phyloP scores from a whole-genome alignment of 1,140 invertebrate species.

The Aricia agestis region DNA sequence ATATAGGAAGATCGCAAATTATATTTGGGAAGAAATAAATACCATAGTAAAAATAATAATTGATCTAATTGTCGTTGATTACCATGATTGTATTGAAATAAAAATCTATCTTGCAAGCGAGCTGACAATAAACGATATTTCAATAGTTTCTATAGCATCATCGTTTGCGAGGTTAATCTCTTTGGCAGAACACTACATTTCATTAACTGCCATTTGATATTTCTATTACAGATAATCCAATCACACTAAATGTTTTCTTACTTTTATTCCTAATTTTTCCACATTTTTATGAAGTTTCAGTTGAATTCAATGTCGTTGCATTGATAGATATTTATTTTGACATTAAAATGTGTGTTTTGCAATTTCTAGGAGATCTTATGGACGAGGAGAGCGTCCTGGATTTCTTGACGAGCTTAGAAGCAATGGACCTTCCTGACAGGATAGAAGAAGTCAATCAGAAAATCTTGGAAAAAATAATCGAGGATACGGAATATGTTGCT shows the following conservation, averaged over 20 bases:
- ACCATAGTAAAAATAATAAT: background rate
- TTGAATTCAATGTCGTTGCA: no score
- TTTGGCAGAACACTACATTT: constrained; percentile 45
- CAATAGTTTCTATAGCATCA: constrained; percentile 16
- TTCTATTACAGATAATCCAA: background rate
- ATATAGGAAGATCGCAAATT: background rate
- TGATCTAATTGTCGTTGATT: background rate
- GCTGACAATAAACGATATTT: constrained; percentile 16
- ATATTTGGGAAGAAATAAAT: background rate
- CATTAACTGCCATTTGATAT: constrained; percentile 32
- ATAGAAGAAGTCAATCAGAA: constrained; percentile 97
- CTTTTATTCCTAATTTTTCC: no score
- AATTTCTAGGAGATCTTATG: constrained; percentile 89
- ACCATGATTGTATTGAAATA: background rate
- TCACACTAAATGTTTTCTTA: background rate
- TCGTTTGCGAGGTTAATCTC: constrained; percentile 44
- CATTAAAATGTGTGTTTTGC: background rate
- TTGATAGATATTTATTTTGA: background rate
- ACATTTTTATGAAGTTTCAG: no score
- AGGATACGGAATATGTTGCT: constrained; percentile 94
- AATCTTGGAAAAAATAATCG: constrained; percentile 93
- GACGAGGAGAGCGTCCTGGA: constrained; percentile 95
- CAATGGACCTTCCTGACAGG: constrained; percentile 95
- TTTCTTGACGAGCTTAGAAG: constrained; percentile 94
- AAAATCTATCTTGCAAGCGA: background rate